A percentile compares a stretch with the other conserved stretches of the same genome.
Conservation (phyloP, 2,888 invertebrate species). For the Platynereis dumerilii region DNA sequence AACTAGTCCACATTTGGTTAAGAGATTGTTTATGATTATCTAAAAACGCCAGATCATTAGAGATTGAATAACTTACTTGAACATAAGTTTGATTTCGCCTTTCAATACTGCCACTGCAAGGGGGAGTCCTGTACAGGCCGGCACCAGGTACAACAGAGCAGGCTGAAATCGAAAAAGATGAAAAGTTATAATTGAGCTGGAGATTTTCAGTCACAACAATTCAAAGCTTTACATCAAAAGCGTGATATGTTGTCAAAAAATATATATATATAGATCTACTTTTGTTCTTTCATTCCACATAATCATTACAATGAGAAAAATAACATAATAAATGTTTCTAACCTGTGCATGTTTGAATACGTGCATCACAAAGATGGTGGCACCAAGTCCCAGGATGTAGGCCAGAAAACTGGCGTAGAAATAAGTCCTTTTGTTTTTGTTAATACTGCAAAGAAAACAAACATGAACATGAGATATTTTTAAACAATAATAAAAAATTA, state of each 20-base stretch:
- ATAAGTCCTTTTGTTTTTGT: conserved; percentile 59
- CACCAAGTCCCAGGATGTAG: conserved; percentile 89
- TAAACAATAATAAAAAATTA: too few relatives aligned
- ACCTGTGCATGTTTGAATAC: conserved; percentile 89
- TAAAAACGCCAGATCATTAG: too few relatives aligned
- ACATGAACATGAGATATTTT: neutral
- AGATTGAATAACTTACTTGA: conserved; percentile 89
- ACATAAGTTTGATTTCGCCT: conserved; percentile 88
- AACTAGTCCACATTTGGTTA: too few relatives aligned
- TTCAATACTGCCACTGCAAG: conserved; percentile 83
- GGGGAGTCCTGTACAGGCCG: conserved; percentile 92
- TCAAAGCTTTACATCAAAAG: neutral
- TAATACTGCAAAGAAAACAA: conserved; percentile 48
- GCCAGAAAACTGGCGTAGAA: conserved; percentile 91
- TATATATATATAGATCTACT: neutral
- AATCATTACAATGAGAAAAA: neutral
- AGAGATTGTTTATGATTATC: too few relatives aligned
- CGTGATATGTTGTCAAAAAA: too few relatives aligned
- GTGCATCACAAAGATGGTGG: conserved; percentile 98
- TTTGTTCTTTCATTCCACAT: neutral
- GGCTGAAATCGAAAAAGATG: conserved; percentile 71
- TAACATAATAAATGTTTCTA: conserved; percentile 5
- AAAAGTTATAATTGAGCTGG: neutral
- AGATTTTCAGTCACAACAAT: neutral
- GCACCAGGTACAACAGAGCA: conserved; percentile 94